phyloP scores from a whole-genome alignment of 2,888 invertebrate genomes.

The Omphaloscelis lunosa region DNA sequence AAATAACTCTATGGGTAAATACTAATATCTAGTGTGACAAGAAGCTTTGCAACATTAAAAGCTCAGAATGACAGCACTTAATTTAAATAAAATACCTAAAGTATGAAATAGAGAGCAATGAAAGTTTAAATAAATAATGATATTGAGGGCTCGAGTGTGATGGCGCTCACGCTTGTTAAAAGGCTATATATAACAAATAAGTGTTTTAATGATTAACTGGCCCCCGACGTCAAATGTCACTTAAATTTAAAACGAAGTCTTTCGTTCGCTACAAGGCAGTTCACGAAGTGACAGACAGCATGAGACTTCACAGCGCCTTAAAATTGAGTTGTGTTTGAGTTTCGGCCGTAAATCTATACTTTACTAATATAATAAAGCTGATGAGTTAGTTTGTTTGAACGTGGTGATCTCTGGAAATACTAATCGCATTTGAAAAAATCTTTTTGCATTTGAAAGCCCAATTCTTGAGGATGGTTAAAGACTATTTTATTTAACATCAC shows the following conservation, averaged over 20 bases:
- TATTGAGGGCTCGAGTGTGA: conserved; percentile 25
- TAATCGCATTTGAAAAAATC: background rate
- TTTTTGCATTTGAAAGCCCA: background rate
- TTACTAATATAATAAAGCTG: background rate
- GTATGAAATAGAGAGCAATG: background rate
- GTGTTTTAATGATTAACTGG: background rate
- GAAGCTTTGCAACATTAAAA: conserved; percentile 25
- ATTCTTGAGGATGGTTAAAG: background rate
- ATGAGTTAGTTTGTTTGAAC: background rate
- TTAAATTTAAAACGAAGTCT: background rate
- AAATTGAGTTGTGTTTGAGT: background rate
- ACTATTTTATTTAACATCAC: background rate
- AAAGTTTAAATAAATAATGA: conserved; percentile 2
- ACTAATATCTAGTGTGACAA: background rate
- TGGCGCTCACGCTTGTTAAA: conserved; percentile 1
- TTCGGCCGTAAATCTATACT: background rate
- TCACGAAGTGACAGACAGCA: background rate
- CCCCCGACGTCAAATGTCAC: background rate
- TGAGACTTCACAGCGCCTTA: background rate
- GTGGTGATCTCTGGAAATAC: background rate
- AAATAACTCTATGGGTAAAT: background rate
- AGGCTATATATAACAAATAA: background rate
- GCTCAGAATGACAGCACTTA: conserved; percentile 1
- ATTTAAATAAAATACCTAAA: background rate
- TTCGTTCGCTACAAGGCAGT: background rate